Evolutionary conservation across 2,888 invertebrate species (phyloP), one percentile per base, ranked within the genome.

Genomic region (Gonocerus acuteangulatus): DNA sequence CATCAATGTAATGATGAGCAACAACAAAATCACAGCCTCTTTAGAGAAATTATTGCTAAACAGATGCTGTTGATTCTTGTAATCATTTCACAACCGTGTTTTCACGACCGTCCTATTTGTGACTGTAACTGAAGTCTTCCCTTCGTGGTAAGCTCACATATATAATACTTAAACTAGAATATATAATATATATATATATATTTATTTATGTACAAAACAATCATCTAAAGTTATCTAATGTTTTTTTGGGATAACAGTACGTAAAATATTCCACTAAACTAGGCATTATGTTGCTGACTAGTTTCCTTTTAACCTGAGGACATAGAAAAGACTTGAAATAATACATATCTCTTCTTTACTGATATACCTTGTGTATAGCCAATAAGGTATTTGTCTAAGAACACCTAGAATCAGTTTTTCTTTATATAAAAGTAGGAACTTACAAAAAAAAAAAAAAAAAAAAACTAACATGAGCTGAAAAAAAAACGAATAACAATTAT

Each of bases 21-120:
- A 32, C 19, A 34, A 19, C 16, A 51, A 51, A 51, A 51, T 51
- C 51, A 51, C 51, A 51, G 51, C 34, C 51, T 51, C 51, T 51
- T 49, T 18, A 2, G 27, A 2, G 11, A 23, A 23, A 2, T n/a
- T 27, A 1, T n/a, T 48, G 2, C 9, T 48, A 11, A 27, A 19
- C 13, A 21, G 36, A 34, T 19, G 36, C 51, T 51, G 51, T 51
- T 36, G 51, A 51, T 51, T 34, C 34, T 21, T n/a, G 19, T 51
- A 48, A 48, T 6, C 47, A 19, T 34, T 51, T 27, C 32, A 34
- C 51, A 51, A 27, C 19, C 32, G 34, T 27, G 27, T 27, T 27
- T 6, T 27, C 4, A 27, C 27, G 9, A 27, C 9, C 9, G 27
- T 4, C 9, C 9, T 27, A 27, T 27, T n/a, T 27, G 9, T 27